Evolutionary conservation across 2,113 vertebrate genomes (phyloP).

Genomic region (Acrocephalus arundinaceus): DNA sequence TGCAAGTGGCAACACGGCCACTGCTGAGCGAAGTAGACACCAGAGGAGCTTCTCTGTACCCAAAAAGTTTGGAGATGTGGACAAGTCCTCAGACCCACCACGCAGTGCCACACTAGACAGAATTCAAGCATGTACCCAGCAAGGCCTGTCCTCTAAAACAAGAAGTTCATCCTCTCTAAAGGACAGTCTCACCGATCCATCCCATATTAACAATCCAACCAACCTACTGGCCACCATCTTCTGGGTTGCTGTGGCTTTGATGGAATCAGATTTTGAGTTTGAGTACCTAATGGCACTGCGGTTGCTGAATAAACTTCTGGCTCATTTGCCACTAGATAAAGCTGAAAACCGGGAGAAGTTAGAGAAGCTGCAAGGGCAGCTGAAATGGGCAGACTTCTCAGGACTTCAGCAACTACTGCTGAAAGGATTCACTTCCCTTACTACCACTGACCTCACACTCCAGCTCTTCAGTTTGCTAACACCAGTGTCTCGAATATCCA

Average conservation of each 20-base stretch:
- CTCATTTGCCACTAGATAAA: constrained; percentile 92
- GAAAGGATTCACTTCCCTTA: constrained; percentile 95
- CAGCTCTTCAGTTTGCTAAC: constrained; percentile 97
- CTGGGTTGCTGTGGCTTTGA: constrained; percentile 95
- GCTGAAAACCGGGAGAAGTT: constrained; percentile 93
- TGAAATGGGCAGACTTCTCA: constrained; percentile 95
- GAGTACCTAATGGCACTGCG: constrained; percentile 96
- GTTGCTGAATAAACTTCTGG: constrained; percentile 90
- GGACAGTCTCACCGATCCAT: constrained; percentile 88
- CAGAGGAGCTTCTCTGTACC: constrained; percentile 97
- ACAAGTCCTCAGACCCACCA: constrained; percentile 87
- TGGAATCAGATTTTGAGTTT: constrained; percentile 99
- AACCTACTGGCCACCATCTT: constrained; percentile 94
- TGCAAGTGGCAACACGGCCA: constrained; percentile 71
- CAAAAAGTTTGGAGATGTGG: constrained; percentile 95
- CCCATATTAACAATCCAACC: constrained; percentile 90
- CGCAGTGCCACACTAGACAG: constrained; percentile 95
- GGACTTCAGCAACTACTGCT: constrained; percentile 94
- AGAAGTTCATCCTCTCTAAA: constrained; percentile 89
- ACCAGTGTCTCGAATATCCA: constrained; percentile 91
- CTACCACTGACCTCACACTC: constrained; percentile 92
- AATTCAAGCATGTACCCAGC: constrained; percentile 94
- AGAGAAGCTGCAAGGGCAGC: constrained; percentile 94
- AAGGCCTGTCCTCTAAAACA: constrained; percentile 81
- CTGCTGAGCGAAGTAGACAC: constrained; percentile 88